phyloP scores from a whole-genome alignment of 2,888 invertebrate species.

The Deilephila porcellus region DNA sequence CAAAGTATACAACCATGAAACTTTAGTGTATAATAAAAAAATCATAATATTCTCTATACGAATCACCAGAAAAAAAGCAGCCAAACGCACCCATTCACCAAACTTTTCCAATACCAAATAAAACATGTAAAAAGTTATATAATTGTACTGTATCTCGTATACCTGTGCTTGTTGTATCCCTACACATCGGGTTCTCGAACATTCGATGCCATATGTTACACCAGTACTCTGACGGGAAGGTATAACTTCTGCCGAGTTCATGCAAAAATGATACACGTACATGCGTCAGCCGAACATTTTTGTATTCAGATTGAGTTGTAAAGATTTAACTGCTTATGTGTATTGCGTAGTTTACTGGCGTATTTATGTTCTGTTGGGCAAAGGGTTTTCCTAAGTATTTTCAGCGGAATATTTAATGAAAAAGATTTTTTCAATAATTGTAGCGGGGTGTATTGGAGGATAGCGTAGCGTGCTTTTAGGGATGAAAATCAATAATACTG shows the following conservation, averaged over 20 bases:
- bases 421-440: too few species aligned
- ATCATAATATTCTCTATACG: background rate
- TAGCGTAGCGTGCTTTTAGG: too few species aligned
- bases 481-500: too few species aligned
- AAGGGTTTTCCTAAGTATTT: too few species aligned
- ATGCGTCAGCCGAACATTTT: conserved; percentile 47
- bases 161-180: conserved; percentile 48
- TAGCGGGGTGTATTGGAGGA: too few species aligned
- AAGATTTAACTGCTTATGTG: background rate
- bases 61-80: background rate
- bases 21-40: too few species aligned
- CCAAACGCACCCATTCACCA: background rate
- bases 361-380: too few species aligned
- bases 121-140: conserved; percentile 6
- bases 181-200: conserved; percentile 58
- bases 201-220: conserved; percentile 73
- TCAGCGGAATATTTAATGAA: too few species aligned
- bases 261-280: conserved; percentile 10
- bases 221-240: conserved; percentile 72
- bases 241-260: conserved; percentile 11
- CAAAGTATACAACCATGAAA: too few species aligned
- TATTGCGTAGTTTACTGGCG: background rate
- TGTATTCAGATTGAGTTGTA: conserved; percentile 42
- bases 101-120: background rate
- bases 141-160: conserved; percentile 11